Evolutionary conservation across 2,113 vertebrate genomes (phyloP).

Genomic region (Mormyrus iriodes): DNA sequence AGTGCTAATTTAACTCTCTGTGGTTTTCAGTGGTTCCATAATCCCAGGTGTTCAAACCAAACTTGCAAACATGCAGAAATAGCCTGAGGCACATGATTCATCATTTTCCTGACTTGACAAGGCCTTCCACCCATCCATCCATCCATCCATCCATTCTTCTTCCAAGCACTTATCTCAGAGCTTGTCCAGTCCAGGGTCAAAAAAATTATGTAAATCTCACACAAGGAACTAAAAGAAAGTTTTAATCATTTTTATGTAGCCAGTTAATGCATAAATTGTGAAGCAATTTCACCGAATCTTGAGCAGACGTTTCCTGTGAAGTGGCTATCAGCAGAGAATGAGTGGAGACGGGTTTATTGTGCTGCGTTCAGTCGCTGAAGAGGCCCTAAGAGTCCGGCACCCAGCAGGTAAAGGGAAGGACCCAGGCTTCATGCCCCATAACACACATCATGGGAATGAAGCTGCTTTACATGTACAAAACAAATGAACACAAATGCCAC

Average conservation of each 20-base stretch:
- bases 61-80: neutral
- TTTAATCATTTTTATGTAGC: neutral
- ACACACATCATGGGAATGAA: neutral
- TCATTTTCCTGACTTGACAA: neutral
- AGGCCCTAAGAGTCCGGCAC: neutral
- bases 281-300: conserved; percentile 8
- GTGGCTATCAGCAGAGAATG: neutral
- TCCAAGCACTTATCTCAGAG: conserved; percentile 1
- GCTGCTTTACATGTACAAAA: neutral
- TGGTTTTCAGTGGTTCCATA: neutral
- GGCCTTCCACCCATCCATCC: neutral
- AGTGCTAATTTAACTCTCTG: neutral
- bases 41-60: neutral
- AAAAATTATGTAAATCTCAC: conserved; percentile 11
- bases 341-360: neutral
- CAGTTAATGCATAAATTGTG: neutral
- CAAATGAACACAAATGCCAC: neutral
- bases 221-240: neutral
- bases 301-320: neutral
- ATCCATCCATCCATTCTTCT: neutral
- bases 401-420: neutral
- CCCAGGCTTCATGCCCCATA: neutral
- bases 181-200: conserved; percentile 17
- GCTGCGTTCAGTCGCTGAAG: no score
- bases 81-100: neutral